Percentiles rank a stretch among this genome's conserved stretches.
These are phyloP conservation scores for Naja naja DNA, from an alignment of 2,113 vertebrate species.

Conservation along the genomic window DNA sequence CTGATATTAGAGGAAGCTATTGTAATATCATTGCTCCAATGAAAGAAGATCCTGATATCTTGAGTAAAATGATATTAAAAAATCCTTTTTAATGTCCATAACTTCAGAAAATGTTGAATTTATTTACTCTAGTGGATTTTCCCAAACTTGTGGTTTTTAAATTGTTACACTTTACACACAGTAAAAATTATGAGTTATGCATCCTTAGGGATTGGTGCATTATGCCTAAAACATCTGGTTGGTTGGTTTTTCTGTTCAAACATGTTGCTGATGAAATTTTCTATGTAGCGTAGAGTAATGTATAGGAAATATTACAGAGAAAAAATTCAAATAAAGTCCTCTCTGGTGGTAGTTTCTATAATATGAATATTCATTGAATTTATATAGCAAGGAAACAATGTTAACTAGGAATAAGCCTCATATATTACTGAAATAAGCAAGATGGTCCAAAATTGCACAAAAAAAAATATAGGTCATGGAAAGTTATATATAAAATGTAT, in stretches of 20 bases:
- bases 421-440: neutral
- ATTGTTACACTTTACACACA: neutral
- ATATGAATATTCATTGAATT: neutral
- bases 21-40: slow-evolving; percentile 17
- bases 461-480: neutral
- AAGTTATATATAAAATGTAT: neutral
- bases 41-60: slow-evolving; percentile 6
- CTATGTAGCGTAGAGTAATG: neutral
- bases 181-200: neutral
- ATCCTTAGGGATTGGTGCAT: neutral
- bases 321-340: neutral
- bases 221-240: neutral
- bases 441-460: neutral
- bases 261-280: neutral
- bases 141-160: neutral
- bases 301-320: neutral
- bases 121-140: neutral
- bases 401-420: neutral
- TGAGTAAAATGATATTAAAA: slow-evolving; percentile 10
- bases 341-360: neutral
- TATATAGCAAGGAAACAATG: neutral
- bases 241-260: slow-evolving; percentile 5
- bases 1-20: neutral
- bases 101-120: neutral
- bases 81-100: neutral